A percentile compares a stretch with the other conserved stretches of the same genome.
Evolutionary conservation across 2,113 vertebrate genomes (phyloP).

Genomic region (Ceuthmochares aereus): DNA sequence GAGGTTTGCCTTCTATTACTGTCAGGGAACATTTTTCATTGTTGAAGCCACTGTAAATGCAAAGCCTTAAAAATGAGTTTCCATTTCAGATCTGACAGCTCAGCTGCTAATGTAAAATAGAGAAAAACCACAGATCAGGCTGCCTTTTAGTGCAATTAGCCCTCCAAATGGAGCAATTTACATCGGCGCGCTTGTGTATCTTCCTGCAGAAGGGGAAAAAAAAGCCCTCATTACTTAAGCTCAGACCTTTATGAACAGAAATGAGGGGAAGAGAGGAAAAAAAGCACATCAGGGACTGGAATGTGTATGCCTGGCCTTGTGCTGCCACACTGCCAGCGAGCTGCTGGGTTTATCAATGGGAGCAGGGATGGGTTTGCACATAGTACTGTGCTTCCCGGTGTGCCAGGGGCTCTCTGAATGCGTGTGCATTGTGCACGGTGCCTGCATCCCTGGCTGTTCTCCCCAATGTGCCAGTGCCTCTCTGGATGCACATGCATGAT

Average conservation of each 20-base stretch:
- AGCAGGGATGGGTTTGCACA: neutral
- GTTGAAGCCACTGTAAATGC: conserved; percentile 76
- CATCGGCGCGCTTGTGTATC: conserved; percentile 75
- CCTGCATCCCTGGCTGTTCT: too few species aligned
- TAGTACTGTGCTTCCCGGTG: fast-evolving
- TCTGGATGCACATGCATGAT: too few species aligned
- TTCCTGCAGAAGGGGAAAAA: conserved; percentile 61
- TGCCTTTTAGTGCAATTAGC: conserved; percentile 79
- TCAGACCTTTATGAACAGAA: conserved; percentile 60
- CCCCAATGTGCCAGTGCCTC: too few species aligned
- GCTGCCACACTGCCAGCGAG: neutral
- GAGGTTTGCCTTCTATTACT: conserved; percentile 81
- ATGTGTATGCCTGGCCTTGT: neutral
- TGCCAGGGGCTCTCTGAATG: fast-evolving
- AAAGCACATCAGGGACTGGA: neutral
- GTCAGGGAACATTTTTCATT: conserved; percentile 80
- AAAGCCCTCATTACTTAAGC: conserved; percentile 68
- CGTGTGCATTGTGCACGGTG: fast-evolving
- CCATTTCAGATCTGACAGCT: conserved; percentile 77
- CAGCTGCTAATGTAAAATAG: conserved; percentile 77
- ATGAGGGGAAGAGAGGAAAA: conserved; percentile 33
- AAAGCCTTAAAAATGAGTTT: conserved; percentile 80
- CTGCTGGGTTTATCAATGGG: neutral
- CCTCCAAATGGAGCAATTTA: conserved; percentile 80
- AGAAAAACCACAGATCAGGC: conserved; percentile 73